Base-by-base conservation (phyloP, 2,797 vertebrate genomes). In the Eulemur coronatus region DNA sequence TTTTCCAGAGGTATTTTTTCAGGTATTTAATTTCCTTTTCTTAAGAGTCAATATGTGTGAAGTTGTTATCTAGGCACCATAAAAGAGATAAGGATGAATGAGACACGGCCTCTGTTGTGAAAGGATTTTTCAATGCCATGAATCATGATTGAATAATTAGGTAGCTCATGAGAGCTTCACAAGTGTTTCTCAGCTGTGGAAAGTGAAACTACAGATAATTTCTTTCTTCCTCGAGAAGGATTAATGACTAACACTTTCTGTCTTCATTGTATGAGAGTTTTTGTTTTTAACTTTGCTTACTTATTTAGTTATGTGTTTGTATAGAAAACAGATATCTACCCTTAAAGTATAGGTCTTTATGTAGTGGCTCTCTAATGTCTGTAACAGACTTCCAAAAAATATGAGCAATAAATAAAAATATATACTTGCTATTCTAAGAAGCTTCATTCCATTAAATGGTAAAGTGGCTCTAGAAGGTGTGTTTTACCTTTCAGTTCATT, bases 1-100 rank as follows among this genome's bases (percentile, higher is more conserved):
- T 61, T 79, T 95, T 41, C 78, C 57, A 79, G 38, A 84, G 48
- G 18, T 72, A 59, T 57, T 89, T 81, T 91, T 91, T 76, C 73
- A 89, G 48, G 41, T 95, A 73, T 82, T 94, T 93, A 93, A 92
- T 94, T 91, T 93, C 46, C 52, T 95, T 94, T 84, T 30, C 38
- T 73, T 61, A 87, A 91, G 67, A 76, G 72, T 88, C 67, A 92
- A 33, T 89, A 65, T 41, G 24, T 84, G 38, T 35, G 50, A 69
- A 84, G 28, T 13, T 55, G 15, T 86, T 96, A 80, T 70, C 28
- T 26, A 41, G 50, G 67, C 13, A 76, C 33, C 7, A 35, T 20
- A 38, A 95, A 89, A 82, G n/a, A 95, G 73, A 84, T 63, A 80
- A 65, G 14, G 55, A 84, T 50, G 70, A 63, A 55, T n/a, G 75